Evolutionary conservation across 1,140 invertebrate species (phyloP).

Genomic region (Oedothorax gibbosus): DNA sequence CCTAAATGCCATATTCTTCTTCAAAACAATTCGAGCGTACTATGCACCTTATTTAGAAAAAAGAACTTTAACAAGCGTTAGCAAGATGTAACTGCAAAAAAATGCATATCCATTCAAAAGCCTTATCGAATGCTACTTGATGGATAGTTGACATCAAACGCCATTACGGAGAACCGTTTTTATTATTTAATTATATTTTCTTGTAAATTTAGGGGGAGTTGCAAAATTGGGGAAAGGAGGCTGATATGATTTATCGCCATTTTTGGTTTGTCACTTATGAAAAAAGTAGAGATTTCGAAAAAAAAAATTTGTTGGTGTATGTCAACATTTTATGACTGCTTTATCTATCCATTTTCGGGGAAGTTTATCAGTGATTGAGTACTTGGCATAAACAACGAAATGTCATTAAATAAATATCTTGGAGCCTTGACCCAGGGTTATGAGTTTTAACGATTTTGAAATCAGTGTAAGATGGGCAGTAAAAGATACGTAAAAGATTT

Average conservation of each 20-base stretch:
- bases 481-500: slow-evolving; percentile 10
- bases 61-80: slow-evolving; percentile 28
- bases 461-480: not conserved
- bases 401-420: slow-evolving; percentile 39
- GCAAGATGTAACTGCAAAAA: slow-evolving; percentile 39
- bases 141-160: slow-evolving; percentile 6
- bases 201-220: slow-evolving; percentile 11
- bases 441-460: not conserved
- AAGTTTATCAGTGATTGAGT: slow-evolving; percentile 36
- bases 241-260: slow-evolving; percentile 18
- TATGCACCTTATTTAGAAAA: not conserved
- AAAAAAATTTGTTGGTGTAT: not conserved
- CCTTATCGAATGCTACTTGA: slow-evolving; percentile 42
- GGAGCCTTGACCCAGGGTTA: slow-evolving; percentile 13
- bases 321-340: slow-evolving; percentile 35
- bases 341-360: slow-evolving; percentile 29
- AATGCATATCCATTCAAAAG: slow-evolving; percentile 31
- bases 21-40: not conserved
- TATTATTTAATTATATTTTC: not conserved
- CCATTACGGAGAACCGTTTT: not conserved
- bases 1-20: no score
- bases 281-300: not conserved
- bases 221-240: not conserved
- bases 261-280: not conserved
- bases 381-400: slow-evolving; percentile 30